Conservation (phyloP, 2,797 vertebrate genomes). For the Periophthalmus magnuspinnatus region DNA sequence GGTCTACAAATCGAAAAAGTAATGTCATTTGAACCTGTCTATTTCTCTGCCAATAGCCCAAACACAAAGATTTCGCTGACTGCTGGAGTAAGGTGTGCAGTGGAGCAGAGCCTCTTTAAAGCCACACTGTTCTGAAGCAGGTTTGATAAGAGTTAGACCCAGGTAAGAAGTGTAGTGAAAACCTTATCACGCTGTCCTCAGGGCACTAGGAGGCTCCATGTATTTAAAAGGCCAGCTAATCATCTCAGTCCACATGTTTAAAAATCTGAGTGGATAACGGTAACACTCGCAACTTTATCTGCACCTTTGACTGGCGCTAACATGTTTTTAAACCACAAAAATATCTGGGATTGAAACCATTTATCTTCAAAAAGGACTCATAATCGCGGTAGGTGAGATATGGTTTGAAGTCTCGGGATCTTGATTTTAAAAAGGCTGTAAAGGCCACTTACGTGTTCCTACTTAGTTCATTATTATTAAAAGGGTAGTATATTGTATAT, state of each 20-base stretch:
- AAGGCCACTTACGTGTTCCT: not conserved
- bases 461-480: not conserved
- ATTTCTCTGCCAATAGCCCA: not conserved
- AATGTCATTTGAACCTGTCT: not conserved
- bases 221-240: slow-evolving; percentile 12
- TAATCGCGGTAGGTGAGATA: not conserved
- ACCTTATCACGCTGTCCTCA: slow-evolving; percentile 27
- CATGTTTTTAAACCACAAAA: not conserved
- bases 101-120: slow-evolving; percentile 14
- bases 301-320: not conserved
- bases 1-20: not conserved
- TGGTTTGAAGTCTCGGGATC: not conserved
- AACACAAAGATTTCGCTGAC: not conserved
- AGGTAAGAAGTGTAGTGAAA: slow-evolving; percentile 16
- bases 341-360: not conserved
- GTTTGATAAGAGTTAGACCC: slow-evolving; percentile 32
- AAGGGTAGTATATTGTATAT: not conserved
- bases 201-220: slow-evolving; percentile 6
- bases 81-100: slow-evolving; percentile 10
- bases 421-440: not conserved
- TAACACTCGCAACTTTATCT: slow-evolving; percentile 7
- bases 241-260: not conserved
- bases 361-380: not conserved
- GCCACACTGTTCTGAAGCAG: slow-evolving; percentile 15
- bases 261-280: slow-evolving; percentile 8